A percentile compares a stretch with the other conserved stretches of the same genome.
phyloP scores from a whole-genome alignment of 2,113 vertebrate genomes.

The Centropus unirufus region DNA sequence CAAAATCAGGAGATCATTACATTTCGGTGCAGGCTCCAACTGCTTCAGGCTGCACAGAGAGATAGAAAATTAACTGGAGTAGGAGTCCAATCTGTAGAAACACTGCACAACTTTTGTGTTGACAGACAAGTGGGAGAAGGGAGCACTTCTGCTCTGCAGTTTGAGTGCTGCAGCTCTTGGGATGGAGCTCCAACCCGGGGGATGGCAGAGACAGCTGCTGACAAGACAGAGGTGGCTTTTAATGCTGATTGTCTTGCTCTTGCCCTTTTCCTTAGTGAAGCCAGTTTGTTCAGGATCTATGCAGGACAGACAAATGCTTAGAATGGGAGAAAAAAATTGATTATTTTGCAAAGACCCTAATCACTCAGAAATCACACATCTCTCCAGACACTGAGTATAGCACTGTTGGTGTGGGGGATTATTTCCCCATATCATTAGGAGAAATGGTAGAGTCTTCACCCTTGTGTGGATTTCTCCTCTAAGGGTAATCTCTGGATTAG shows the following conservation, averaged over 20 bases:
- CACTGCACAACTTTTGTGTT: not conserved
- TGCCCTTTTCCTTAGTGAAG: not conserved
- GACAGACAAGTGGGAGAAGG: not conserved
- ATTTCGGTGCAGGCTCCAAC: constrained; percentile 7
- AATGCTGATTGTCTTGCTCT: not conserved
- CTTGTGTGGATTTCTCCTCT: not conserved
- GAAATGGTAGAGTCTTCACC: not conserved
- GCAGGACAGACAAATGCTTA: not conserved
- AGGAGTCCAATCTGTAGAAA: not conserved
- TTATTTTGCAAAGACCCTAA: not conserved
- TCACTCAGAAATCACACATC: not conserved
- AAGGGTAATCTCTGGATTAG: not conserved
- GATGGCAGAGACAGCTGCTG: not conserved
- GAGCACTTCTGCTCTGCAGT: not conserved
- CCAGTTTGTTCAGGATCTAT: not conserved
- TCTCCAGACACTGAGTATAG: not conserved
- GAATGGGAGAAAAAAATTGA: not conserved
- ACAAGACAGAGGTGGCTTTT: not conserved
- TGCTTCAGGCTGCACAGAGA: constrained; percentile 44
- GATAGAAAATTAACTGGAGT: constrained; percentile 40
- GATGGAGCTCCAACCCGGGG: not conserved
- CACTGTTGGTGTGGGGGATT: not conserved
- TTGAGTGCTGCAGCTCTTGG: not conserved
- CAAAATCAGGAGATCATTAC: constrained; percentile 50
- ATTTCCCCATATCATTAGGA: not conserved